phyloP scores from a whole-genome alignment of 2,888 invertebrate species.

The Ichneumon xanthorius region DNA sequence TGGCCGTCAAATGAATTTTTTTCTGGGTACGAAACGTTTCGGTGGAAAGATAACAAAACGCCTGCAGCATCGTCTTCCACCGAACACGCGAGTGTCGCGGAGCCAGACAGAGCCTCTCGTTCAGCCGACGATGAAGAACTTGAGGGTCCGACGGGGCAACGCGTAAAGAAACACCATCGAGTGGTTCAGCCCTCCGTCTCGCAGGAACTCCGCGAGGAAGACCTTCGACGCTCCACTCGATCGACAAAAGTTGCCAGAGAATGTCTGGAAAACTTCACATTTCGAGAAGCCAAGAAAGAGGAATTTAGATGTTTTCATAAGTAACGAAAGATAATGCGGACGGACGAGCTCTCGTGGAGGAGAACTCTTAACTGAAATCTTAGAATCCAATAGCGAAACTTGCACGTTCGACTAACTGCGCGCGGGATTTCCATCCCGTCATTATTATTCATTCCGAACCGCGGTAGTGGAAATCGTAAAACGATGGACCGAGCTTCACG shows the following conservation, averaged over 20 bases:
- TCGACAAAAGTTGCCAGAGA: conserved; percentile 1
- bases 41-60: conserved; percentile 64
- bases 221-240: conserved; percentile 17
- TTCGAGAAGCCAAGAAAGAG: not conserved
- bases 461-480: conserved; percentile 22
- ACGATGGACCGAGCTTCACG: conserved; percentile 26
- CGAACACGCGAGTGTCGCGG: not conserved
- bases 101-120: not conserved
- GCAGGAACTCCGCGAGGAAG: not conserved
- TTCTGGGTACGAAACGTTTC: not conserved
- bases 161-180: conserved; percentile 26
- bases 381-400: too few species aligned
- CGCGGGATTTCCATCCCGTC: not conserved
- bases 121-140: not conserved
- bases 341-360: not conserved
- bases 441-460: conserved; percentile 14
- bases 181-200: conserved; percentile 14
- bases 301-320: not conserved
- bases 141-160: not conserved
- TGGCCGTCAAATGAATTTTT: too few species aligned
- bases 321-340: not conserved
- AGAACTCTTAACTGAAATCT: too few species aligned
- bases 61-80: conserved; percentile 16
- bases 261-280: conserved; percentile 19
- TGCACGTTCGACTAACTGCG: not conserved